These are phyloP conservation scores for Ophthalmolycus amberensis DNA, from an alignment of 2,113 vertebrate species.

Conservation along the genomic window DNA sequence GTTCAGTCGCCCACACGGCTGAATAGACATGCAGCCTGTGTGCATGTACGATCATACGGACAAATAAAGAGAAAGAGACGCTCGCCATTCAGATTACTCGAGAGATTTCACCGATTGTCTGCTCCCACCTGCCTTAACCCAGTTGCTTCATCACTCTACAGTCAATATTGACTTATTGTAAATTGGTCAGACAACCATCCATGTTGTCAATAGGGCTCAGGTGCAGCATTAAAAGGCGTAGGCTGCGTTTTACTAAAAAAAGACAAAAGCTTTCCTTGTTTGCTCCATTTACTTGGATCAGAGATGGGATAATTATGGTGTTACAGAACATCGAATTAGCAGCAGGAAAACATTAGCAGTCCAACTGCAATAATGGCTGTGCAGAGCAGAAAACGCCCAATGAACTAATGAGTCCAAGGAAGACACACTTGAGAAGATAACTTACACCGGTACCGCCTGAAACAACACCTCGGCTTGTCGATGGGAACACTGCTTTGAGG, in stretches of 20 bases:
- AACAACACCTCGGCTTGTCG: background rate
- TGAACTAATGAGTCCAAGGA: slow-evolving; percentile 49
- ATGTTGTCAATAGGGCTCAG: background rate
- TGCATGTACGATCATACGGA: slow-evolving; percentile 20
- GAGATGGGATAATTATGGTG: slow-evolving; percentile 58
- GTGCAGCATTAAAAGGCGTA: background rate
- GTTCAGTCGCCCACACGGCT: slow-evolving; percentile 30
- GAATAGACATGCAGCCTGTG: slow-evolving; percentile 35
- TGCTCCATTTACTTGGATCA: slow-evolving; percentile 50
- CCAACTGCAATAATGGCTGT: slow-evolving; percentile 48
- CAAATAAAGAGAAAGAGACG: slow-evolving; percentile 36
- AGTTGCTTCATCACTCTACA: background rate
- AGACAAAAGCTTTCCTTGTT: slow-evolving; percentile 32
- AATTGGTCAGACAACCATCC: slow-evolving; percentile 27
- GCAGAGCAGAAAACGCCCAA: slow-evolving; percentile 44
- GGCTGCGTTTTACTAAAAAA: slow-evolving; percentile 31
- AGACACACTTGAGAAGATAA: slow-evolving; percentile 25
- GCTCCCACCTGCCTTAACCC: background rate
- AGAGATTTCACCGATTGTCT: slow-evolving; percentile 21
- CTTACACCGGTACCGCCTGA: slow-evolving; percentile 30
- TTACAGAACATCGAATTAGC: slow-evolving; percentile 62
- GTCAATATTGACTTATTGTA: slow-evolving; percentile 37
- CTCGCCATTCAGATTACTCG: slow-evolving; percentile 19
- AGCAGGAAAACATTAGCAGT: slow-evolving; percentile 60
- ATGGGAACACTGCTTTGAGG: background rate